A percentile compares a stretch with the other conserved stretches of the same genome.
Evolutionary conservation across 1,140 invertebrate species (phyloP).

Genomic region (Mactra quadrangularis): DNA sequence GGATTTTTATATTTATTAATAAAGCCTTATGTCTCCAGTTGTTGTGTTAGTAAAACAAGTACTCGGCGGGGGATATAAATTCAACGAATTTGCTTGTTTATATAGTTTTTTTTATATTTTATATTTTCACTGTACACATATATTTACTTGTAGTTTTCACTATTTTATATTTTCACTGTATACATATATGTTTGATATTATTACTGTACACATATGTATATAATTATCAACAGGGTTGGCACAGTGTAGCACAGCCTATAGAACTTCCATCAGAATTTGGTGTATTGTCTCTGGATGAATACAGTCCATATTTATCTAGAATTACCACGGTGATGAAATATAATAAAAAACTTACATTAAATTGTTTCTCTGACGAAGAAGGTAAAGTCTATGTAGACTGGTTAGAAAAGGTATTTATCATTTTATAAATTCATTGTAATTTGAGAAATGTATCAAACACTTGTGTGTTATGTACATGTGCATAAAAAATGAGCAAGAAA

Average conservation of each 20-base stretch:
- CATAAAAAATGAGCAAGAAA: neutral
- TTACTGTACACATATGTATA: neutral
- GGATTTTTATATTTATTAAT: too few relatives aligned
- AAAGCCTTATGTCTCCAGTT: too few relatives aligned
- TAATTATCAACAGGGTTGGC: conserved; percentile 70
- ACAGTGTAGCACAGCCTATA: conserved; percentile 66
- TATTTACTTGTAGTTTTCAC: too few relatives aligned
- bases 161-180: too few relatives aligned
- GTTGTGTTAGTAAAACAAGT: too few relatives aligned
- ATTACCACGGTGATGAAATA: conserved; percentile 71
- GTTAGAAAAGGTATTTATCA: conserved; percentile 72
- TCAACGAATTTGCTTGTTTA: too few relatives aligned
- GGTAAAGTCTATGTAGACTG: conserved; percentile 68
- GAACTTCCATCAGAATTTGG: conserved; percentile 64
- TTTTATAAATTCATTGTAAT: neutral
- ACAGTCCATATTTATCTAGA: conserved; percentile 67
- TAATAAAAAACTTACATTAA: conserved; percentile 70
- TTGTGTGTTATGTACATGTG: neutral
- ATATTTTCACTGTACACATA: too few relatives aligned
- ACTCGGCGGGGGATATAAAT: too few relatives aligned
- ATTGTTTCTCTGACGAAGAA: conserved; percentile 63
- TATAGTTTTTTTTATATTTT: too few relatives aligned
- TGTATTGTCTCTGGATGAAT: conserved; percentile 56
- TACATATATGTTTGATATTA: too few relatives aligned
- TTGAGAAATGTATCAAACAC: too few relatives aligned